Conservation (phyloP, 2,113 vertebrate genomes). For the Anguilla rostrata region DNA sequence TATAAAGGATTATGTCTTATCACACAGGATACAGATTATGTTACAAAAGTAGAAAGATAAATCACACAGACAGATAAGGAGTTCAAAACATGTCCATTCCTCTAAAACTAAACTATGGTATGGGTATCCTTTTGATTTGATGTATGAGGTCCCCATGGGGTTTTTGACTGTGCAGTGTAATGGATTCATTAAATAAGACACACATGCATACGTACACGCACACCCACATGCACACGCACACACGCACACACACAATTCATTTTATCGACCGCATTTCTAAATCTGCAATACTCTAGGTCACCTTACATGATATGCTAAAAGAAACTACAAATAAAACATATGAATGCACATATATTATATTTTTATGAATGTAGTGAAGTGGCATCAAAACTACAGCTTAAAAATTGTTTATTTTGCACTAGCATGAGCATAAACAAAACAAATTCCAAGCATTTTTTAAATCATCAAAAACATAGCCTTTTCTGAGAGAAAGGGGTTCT, state of each 20-base stretch:
- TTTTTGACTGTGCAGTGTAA: background rate
- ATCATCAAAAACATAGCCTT: background rate
- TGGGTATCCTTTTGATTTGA: background rate
- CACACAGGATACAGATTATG: constrained; percentile 6
- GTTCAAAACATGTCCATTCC: background rate
- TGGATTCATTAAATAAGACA: too few species aligned
- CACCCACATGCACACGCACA: too few species aligned
- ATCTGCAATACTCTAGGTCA: too few species aligned
- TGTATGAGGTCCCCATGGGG: background rate
- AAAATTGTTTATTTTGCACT: background rate
- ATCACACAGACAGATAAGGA: background rate
- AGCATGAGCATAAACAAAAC: background rate
- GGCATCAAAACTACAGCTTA: background rate
- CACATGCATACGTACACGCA: too few species aligned
- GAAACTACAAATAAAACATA: too few species aligned
- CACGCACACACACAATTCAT: too few species aligned
- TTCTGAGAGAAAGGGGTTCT: background rate
- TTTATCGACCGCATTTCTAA: too few species aligned
- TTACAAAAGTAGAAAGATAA: background rate
- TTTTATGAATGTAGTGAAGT: background rate
- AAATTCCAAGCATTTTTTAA: background rate
- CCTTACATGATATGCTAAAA: too few species aligned
- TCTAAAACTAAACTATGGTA: background rate
- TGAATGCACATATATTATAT: too few species aligned
- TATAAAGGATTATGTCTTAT: constrained; percentile 1